These are phyloP conservation scores for Embidobia sp. DNA, from an alignment of 2,888 invertebrate genomes.

Conservation along the genomic window DNA sequence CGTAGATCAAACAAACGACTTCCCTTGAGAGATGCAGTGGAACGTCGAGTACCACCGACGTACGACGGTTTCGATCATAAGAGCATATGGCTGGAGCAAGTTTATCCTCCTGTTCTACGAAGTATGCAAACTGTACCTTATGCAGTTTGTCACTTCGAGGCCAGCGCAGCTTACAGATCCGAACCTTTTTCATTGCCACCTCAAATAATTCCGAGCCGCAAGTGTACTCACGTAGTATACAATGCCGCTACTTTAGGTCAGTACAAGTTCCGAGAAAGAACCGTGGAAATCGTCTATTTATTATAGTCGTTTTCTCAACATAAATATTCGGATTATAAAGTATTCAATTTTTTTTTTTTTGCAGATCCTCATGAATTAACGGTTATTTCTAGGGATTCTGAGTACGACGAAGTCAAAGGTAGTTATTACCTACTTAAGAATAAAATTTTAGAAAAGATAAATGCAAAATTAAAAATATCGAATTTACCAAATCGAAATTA, in stretches of 20 bases:
- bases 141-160: constrained; percentile 87
- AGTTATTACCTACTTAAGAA: too few relatives aligned
- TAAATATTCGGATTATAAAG: background rate
- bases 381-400: constrained; percentile 86
- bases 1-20: constrained; percentile 78
- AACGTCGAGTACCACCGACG: constrained; percentile 80
- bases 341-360: constrained; percentile 26
- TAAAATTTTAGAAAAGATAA: too few relatives aligned
- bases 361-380: constrained; percentile 85
- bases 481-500: too few relatives aligned
- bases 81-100: constrained; percentile 78
- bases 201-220: constrained; percentile 85
- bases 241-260: constrained; percentile 85
- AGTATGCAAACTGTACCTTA: constrained; percentile 69
- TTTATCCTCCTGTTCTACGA: constrained; percentile 75
- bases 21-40: constrained; percentile 88
- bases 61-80: constrained; percentile 74
- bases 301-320: background rate
- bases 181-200: constrained; percentile 87
- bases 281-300: background rate
- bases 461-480: background rate
- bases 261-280: constrained; percentile 13
- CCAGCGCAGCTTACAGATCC: constrained; percentile 86
- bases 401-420: constrained; percentile 89
- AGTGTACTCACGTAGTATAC: constrained; percentile 89